Conservation (phyloP, 2,888 invertebrate species). For the Ellobium chinense region DNA sequence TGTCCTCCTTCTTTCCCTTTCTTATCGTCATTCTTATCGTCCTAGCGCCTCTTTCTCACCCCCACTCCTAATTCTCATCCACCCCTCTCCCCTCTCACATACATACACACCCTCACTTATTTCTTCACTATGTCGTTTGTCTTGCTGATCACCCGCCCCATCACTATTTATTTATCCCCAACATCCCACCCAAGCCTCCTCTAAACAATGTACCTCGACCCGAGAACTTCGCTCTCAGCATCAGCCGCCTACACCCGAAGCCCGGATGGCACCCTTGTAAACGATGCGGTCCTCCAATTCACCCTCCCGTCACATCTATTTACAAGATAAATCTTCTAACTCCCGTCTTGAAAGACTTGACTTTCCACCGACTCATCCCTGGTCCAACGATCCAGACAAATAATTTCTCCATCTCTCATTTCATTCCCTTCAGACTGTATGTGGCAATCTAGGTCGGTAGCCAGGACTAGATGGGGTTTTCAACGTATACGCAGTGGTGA, state of each 20-base stretch:
- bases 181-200: not conserved
- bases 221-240: not conserved
- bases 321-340: conserved; percentile 8
- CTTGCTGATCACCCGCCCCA: not conserved
- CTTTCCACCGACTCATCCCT: too few relatives aligned
- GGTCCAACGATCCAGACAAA: too few relatives aligned
- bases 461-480: too few relatives aligned
- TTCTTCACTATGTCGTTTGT: not conserved
- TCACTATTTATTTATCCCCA: conserved; percentile 2
- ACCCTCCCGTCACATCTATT: not conserved
- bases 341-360: too few relatives aligned
- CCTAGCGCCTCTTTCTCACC: not conserved
- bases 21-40: not conserved
- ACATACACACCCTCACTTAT: not conserved
- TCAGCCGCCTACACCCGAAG: not conserved
- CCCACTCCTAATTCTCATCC: not conserved
- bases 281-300: not conserved
- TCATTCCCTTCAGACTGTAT: too few relatives aligned
- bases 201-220: not conserved
- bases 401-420: too few relatives aligned
- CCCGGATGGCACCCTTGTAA: not conserved
- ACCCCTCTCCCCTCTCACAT: not conserved
- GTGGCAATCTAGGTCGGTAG: too few relatives aligned
- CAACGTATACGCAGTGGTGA: too few relatives aligned
- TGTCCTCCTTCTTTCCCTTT: not conserved